Percentiles rank a stretch among this genome's conserved stretches.
Evolutionary conservation across 2,113 vertebrate species (phyloP).

Genomic region (Amia ocellicauda): DNA sequence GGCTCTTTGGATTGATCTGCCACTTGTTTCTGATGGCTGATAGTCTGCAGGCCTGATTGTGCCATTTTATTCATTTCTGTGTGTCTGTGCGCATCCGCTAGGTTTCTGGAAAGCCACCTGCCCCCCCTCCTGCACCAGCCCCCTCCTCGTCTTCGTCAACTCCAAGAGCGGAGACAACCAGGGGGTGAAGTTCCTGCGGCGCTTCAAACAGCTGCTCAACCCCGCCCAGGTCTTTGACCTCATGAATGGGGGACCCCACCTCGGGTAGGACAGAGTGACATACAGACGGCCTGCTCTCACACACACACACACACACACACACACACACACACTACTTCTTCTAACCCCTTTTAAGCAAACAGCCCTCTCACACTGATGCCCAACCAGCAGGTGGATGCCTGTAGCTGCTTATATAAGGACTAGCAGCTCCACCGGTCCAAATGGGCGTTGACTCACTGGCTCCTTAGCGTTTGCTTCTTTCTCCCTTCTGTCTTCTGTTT

Average conservation of each 20-base stretch:
- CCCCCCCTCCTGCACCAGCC: slow-evolving; percentile 90
- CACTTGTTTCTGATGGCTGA: too few species aligned
- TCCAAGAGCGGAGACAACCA: slow-evolving; percentile 98
- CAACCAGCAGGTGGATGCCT: too few species aligned
- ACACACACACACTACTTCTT: too few species aligned
- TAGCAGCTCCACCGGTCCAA: too few species aligned
- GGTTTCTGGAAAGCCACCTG: slow-evolving; percentile 98
- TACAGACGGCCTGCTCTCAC: too few species aligned
- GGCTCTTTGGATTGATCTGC: too few species aligned
- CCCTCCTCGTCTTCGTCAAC: slow-evolving; percentile 93
- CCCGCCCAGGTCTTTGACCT: slow-evolving; percentile 97
- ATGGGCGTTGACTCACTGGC: too few species aligned
- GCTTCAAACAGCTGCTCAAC: slow-evolving; percentile 95
- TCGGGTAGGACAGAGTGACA: slow-evolving; percentile 90
- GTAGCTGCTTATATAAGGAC: too few species aligned
- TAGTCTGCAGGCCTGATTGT: too few species aligned
- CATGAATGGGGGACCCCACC: slow-evolving; percentile 96
- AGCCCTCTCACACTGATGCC: too few species aligned
- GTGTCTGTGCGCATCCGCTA: slow-evolving; percentile 34
- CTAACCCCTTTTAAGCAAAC: too few species aligned
- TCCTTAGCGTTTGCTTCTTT: neutral
- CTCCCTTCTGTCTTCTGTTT: neutral
- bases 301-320: too few species aligned
- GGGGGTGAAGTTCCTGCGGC: slow-evolving; percentile 91
- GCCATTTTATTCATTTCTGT: slow-evolving; percentile 4